These are phyloP conservation scores for Penaeus japonicus DNA, from an alignment of 1,140 invertebrate genomes.

Conservation along the genomic window DNA sequence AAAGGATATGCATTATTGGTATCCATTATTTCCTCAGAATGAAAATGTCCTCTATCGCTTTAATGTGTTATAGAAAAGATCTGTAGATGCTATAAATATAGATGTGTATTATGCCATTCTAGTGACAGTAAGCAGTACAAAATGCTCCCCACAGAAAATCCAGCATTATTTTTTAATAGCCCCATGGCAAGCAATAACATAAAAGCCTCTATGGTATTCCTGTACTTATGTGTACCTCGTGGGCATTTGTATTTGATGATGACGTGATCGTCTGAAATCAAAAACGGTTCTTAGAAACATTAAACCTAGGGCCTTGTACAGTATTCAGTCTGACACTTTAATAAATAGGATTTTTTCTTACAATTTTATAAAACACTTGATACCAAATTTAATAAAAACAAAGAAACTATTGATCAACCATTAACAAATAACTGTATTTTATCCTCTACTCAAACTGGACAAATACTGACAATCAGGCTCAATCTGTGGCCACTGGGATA, in stretches of 20 bases:
- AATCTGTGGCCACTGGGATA: too few species aligned
- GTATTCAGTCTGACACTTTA: neutral
- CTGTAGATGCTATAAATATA: too few species aligned
- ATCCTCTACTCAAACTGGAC: too few species aligned
- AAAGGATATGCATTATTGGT: neutral
- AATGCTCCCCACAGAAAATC: neutral
- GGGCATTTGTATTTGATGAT: constrained; percentile 54
- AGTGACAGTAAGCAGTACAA: neutral
- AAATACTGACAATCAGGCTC: too few species aligned
- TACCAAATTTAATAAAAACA: too few species aligned
- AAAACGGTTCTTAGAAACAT: constrained; percentile 11
- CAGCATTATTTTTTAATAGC: neutral
- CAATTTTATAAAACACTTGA: too few species aligned
- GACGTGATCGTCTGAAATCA: constrained; percentile 52
- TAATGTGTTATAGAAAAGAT: too few species aligned
- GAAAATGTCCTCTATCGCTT: too few species aligned
- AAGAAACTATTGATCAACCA: too few species aligned
- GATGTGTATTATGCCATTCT: too few species aligned
- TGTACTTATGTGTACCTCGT: constrained; percentile 24
- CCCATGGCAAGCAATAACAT: neutral
- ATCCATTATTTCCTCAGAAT: neutral
- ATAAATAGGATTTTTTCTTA: too few species aligned
- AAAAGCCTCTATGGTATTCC: neutral
- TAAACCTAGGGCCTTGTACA: neutral
- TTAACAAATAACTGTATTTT: too few species aligned